Percentiles rank a stretch among this genome's conserved stretches.
Evolutionary conservation across 2,797 vertebrate species (phyloP).

Genomic region (Semotilus atromaculatus): DNA sequence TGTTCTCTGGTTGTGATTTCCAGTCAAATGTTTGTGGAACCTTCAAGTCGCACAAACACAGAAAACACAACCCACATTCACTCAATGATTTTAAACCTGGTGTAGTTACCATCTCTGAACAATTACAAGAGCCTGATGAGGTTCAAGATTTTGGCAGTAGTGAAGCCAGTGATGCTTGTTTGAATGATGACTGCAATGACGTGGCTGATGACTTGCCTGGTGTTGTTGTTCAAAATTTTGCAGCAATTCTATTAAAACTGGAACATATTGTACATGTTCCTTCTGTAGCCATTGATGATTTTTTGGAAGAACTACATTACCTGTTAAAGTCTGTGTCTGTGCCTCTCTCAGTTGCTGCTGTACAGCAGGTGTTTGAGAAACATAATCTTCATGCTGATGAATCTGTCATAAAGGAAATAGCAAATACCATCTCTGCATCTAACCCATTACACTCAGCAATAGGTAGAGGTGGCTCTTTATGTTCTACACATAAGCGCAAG

Average conservation of each 20-base stretch:
- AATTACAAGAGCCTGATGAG: not conserved
- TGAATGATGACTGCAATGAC: not conserved
- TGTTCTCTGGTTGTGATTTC: conserved; percentile 51
- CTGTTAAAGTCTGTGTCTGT: not conserved
- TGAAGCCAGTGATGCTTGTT: not conserved
- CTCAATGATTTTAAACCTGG: conserved; percentile 22
- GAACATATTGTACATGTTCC: not conserved
- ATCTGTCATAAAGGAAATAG: not conserved
- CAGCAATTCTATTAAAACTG: not conserved
- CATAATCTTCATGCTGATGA: not conserved
- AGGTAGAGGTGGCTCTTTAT: not conserved
- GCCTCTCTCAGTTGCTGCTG: not conserved
- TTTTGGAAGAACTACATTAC: conserved; percentile 18
- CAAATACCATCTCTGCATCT: not conserved
- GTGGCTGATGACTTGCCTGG: not conserved
- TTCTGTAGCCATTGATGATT: conserved; percentile 5
- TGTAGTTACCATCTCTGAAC: conserved; percentile 3
- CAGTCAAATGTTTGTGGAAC: conserved; percentile 47
- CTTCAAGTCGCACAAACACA: conserved; percentile 18
- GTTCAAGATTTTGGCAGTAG: not conserved
- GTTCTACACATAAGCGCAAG: not conserved
- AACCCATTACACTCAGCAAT: not conserved
- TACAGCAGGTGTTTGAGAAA: not conserved
- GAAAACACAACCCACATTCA: conserved; percentile 17
- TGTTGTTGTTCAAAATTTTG: conserved; percentile 2